Base-by-base conservation (phyloP, 2,888 invertebrate species). In the Agrotis clavis region DNA sequence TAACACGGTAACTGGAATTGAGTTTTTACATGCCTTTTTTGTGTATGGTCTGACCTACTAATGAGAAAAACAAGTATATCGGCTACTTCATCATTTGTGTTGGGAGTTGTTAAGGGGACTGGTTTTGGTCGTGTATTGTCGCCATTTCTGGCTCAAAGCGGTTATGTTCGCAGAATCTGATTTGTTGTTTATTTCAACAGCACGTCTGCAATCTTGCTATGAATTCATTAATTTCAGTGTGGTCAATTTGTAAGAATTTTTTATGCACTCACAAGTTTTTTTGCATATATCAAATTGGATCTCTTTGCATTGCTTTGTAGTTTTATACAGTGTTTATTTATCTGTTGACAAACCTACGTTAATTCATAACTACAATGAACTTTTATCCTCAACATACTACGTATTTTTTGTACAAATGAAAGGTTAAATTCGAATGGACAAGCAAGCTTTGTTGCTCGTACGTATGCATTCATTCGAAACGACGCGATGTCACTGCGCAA, bases 381-480 rank as follows among this genome's bases (percentile, higher is more conserved):
- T 7, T 65, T 47, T n/a, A 51, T 67, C 60, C 30, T 59, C 48
- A 41, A 50, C n/a, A 47, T 35, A 75, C 53, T 48, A 66, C 47
- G 41, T 35, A 48, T 48, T 57, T 19, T 51, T 18, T 14, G n/a
- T 66, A 62, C 47, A 67, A 65, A 73, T 83, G 60, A 79, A 80
- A 69, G 25, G 53, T 72, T 71, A 30, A 47, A 67, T 77, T 65
- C 57, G 67, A 67, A 70, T 67, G 71, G 41, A 80, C 68, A 68
- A 41, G 35, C 47, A 18, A 80, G 74, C 69, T 71, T 69, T 67
- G 64, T 67, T 45, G 7, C 45, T 64, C 35, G 64, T 65, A 67
- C 51, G 69, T 14, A 56, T 67, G 84, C 84, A 72, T 74, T 80
- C 77, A 77, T 69, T 72, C 71, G 74, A 67, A 81, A 71, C 73